These are phyloP conservation scores for Acropternis orthonyx DNA, from an alignment of 2,797 vertebrate species.

Conservation along the genomic window DNA sequence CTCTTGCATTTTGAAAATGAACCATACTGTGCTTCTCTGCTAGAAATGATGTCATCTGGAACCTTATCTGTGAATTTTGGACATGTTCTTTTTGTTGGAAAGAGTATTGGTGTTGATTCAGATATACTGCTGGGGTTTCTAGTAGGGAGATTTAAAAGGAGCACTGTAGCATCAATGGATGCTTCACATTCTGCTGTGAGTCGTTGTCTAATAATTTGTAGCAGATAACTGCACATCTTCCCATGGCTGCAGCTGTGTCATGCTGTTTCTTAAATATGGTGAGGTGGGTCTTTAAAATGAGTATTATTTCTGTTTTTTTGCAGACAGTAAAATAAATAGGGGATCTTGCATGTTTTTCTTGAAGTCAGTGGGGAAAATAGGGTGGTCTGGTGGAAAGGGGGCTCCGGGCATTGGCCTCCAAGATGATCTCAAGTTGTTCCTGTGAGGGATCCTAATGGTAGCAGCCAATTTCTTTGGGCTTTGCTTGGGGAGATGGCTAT, in stretches of 20 bases:
- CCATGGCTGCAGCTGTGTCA: neutral
- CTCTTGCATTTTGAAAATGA: neutral
- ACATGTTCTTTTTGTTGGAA: neutral
- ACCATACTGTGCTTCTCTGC: neutral
- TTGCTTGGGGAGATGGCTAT: neutral
- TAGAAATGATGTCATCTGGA: neutral
- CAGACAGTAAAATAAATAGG: neutral
- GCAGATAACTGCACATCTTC: neutral
- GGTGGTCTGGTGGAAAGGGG: neutral
- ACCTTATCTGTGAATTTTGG: neutral
- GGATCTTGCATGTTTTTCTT: neutral
- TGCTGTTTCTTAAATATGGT: neutral
- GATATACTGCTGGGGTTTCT: neutral
- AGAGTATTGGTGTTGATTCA: neutral
- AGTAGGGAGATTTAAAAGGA: neutral
- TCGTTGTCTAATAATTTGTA: neutral
- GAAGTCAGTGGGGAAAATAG: neutral
- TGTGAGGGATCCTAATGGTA: neutral
- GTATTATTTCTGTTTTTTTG: neutral
- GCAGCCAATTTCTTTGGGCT: neutral
- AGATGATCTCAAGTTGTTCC: neutral
- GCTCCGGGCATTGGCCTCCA: neutral
- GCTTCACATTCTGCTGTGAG: neutral
- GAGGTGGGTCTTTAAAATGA: neutral
- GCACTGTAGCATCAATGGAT: accelerated